Evolutionary conservation across 2,113 vertebrate genomes (phyloP).

Genomic region (Brienomyrus brachyistius): DNA sequence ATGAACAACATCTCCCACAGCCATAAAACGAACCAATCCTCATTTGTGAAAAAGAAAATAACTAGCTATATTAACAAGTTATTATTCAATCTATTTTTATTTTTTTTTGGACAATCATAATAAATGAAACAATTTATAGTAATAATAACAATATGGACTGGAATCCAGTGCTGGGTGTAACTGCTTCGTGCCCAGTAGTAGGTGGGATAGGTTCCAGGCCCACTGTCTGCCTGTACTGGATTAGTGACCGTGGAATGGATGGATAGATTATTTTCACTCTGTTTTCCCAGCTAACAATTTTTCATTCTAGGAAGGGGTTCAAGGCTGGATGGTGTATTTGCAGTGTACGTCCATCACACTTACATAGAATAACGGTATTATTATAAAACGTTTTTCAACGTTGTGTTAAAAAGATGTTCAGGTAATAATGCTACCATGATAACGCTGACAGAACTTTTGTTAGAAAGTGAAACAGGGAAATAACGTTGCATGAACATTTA

Average conservation of each 20-base stretch:
- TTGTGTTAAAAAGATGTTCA: too few relatives aligned
- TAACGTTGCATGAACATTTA: too few relatives aligned
- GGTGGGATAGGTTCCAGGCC: not conserved
- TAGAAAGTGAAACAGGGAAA: too few relatives aligned
- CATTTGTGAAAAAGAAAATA: not conserved
- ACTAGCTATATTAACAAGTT: not conserved
- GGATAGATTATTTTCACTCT: not conserved
- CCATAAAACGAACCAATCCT: not conserved
- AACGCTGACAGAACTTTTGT: too few relatives aligned
- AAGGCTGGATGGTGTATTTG: too few relatives aligned
- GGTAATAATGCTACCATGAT: too few relatives aligned
- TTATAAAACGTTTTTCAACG: too few relatives aligned
- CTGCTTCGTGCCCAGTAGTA: not conserved
- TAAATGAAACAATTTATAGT: not conserved
- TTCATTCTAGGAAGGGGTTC: not conserved
- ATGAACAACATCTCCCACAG: not conserved
- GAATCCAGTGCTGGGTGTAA: not conserved
- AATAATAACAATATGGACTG: not conserved
- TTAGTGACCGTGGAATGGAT: not conserved
- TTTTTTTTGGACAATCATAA: not conserved
- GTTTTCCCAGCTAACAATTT: too few relatives aligned
- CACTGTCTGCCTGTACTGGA: not conserved
- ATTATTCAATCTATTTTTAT: not conserved
- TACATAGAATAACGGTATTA: too few relatives aligned
- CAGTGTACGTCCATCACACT: too few relatives aligned